These are phyloP conservation scores for Neolamprologus devosi DNA, from an alignment of 2,113 vertebrate species.

Conservation along the genomic window DNA sequence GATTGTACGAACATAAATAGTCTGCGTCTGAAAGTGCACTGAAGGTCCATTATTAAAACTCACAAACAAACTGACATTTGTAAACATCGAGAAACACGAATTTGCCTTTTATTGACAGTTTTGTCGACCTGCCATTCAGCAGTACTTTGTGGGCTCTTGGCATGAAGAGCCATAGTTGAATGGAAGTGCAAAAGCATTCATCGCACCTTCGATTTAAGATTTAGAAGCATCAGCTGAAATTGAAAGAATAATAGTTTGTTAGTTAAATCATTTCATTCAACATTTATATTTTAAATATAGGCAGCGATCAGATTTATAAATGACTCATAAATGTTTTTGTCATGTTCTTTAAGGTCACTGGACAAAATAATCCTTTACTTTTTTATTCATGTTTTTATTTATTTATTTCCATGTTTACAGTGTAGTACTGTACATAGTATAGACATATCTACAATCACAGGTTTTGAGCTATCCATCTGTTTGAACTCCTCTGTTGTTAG, in stretches of 20 bases:
- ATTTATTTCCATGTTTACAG: neutral
- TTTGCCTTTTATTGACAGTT: neutral
- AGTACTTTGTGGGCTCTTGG: neutral
- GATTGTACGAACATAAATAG: neutral
- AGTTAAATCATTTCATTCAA: neutral
- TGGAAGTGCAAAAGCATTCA: neutral
- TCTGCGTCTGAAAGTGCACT: neutral
- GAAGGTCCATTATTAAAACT: neutral
- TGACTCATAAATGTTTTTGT: neutral
- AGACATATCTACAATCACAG: neutral
- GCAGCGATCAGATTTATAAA: neutral
- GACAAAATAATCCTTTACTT: neutral
- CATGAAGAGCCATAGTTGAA: neutral
- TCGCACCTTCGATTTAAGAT: neutral
- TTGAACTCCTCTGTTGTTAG: neutral
- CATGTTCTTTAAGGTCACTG: neutral
- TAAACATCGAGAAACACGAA: neutral
- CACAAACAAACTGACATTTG: neutral
- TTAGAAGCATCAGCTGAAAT: neutral
- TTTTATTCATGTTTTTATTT: neutral
- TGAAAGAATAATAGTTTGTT: neutral
- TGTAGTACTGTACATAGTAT: neutral
- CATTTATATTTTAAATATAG: neutral
- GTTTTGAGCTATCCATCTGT: neutral
- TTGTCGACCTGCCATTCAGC: neutral